Evolutionary conservation across 2,113 vertebrate species (phyloP).

Genomic region (rat (Rattus norvegicus)): DNA sequence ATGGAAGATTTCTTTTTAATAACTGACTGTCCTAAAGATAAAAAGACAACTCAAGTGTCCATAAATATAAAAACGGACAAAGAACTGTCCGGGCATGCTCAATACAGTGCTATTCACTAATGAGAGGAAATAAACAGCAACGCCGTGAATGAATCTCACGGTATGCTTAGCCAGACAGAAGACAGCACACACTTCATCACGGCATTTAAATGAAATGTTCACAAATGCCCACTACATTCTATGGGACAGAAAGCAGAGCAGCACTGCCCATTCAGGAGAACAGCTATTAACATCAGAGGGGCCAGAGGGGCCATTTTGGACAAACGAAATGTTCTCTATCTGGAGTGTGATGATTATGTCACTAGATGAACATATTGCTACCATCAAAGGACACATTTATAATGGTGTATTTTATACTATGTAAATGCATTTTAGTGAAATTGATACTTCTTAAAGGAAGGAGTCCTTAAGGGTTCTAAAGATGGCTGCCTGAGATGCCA

Average conservation of each 20-base stretch:
- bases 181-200: not conserved
- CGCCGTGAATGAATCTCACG: not conserved
- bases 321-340: not conserved
- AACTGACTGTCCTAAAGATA: not conserved
- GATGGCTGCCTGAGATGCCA: not conserved
- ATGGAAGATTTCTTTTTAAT: not conserved
- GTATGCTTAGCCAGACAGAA: not conserved
- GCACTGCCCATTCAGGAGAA: not conserved
- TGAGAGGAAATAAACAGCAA: not conserved
- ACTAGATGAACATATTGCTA: not conserved
- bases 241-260: not conserved
- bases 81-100: not conserved
- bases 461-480: not conserved
- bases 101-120: not conserved
- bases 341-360: not conserved
- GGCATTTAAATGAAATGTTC: not conserved
- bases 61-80: not conserved
- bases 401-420: not conserved
- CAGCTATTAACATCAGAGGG: not conserved
- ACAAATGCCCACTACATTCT: not conserved
- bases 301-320: not conserved
- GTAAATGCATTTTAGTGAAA: not conserved
- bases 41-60: not conserved
- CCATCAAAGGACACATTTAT: not conserved
- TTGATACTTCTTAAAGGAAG: not conserved